These are phyloP conservation scores for Cerastoderma edule DNA, from an alignment of 2,888 invertebrate species.

Conservation along the genomic window DNA sequence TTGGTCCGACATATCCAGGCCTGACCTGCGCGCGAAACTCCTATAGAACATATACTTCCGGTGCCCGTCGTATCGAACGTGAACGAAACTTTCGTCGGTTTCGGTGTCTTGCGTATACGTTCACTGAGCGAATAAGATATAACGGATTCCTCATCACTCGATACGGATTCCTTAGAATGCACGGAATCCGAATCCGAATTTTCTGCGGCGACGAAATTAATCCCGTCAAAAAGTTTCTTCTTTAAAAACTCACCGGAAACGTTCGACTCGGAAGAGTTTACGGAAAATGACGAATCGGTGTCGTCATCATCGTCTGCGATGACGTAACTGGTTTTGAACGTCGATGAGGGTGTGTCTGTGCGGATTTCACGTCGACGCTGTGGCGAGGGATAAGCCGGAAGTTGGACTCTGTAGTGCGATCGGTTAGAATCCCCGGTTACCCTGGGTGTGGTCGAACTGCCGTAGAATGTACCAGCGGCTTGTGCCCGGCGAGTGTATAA, in stretches of 20 bases:
- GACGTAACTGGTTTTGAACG: constrained; percentile 51
- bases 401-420: constrained; percentile 21
- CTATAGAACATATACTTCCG: constrained; percentile 42
- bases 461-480: constrained; percentile 39
- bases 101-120: constrained; percentile 6
- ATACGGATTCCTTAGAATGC: constrained; percentile 25
- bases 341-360: constrained; percentile 40
- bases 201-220: constrained; percentile 36
- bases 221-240: constrained; percentile 26
- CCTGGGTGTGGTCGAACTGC: constrained; percentile 24
- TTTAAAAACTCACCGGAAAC: constrained; percentile 41
- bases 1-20: constrained; percentile 47
- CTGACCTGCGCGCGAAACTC: constrained; percentile 36
- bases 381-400: constrained; percentile 47
- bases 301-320: constrained; percentile 40
- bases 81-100: constrained; percentile 26
- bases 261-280: constrained; percentile 31
- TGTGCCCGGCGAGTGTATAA: constrained; percentile 42
- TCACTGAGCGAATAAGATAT: constrained; percentile 34
- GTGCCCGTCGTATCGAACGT: constrained; percentile 45
- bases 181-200: constrained; percentile 49
- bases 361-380: constrained; percentile 36
- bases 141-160: constrained; percentile 20
- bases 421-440: constrained; percentile 39
- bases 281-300: constrained; percentile 11